phyloP scores from a whole-genome alignment of 2,888 invertebrate genomes.

The Apocheima hispidaria region DNA sequence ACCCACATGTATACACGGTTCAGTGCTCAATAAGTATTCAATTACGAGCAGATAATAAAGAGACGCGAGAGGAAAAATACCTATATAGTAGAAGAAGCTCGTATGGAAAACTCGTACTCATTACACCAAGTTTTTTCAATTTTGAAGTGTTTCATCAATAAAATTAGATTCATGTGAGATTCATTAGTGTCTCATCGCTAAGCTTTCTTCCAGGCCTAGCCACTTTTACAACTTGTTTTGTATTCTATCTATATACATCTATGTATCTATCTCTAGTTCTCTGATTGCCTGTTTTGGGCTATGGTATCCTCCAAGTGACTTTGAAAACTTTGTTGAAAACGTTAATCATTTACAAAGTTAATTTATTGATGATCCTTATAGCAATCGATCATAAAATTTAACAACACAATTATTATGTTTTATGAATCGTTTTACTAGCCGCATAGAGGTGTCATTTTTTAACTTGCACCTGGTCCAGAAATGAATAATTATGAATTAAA shows the following conservation, averaged over 20 bases:
- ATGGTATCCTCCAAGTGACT: background rate
- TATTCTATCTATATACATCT: too few species aligned
- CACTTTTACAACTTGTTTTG: too few species aligned
- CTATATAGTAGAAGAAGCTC: constrained; percentile 7
- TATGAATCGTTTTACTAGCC: background rate
- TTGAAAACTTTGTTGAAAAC: background rate
- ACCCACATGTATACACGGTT: constrained; percentile 45
- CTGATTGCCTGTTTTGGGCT: background rate
- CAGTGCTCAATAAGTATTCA: constrained; percentile 41
- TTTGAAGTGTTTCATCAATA: too few species aligned
- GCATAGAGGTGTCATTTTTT: constrained; percentile 7
- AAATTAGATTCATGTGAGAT: too few species aligned
- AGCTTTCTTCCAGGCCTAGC: too few species aligned
- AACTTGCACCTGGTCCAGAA: constrained; percentile 2
- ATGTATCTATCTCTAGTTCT: too few species aligned
- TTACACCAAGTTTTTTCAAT: too few species aligned
- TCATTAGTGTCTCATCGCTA: too few species aligned
- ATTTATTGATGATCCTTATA: background rate
- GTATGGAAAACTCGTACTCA: too few species aligned
- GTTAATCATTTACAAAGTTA: background rate
- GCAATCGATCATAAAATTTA: background rate
- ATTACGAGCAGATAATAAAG: constrained; percentile 46
- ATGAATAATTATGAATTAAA: constrained; percentile 5
- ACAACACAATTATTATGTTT: constrained; percentile 2
- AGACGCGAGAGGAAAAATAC: constrained; percentile 47